These are phyloP conservation scores for Pemphredon lugubris DNA, from an alignment of 2,888 invertebrate species.

Conservation along the genomic window DNA sequence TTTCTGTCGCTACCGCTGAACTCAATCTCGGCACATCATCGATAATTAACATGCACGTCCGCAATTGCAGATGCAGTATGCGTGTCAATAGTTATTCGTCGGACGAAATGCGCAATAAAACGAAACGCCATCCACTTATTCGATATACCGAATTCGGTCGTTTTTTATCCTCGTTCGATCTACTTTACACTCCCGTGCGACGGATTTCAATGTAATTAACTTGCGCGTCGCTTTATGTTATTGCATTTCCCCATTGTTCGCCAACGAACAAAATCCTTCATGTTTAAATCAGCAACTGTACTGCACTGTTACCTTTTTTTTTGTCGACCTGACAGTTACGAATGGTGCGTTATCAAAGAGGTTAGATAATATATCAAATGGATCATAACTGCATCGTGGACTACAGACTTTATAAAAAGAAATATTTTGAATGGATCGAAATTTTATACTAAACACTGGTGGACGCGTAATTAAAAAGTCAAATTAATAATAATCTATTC, in stretches of 20 bases:
- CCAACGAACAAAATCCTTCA: slow-evolving; percentile 7
- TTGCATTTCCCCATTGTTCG: slow-evolving; percentile 21
- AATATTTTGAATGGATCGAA: too few species aligned
- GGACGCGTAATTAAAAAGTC: too few species aligned
- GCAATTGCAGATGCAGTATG: neutral
- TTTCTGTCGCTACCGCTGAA: neutral
- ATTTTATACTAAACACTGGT: too few species aligned
- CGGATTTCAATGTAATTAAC: slow-evolving; percentile 21
- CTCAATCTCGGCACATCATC: neutral
- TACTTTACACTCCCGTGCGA: neutral
- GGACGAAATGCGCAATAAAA: neutral
- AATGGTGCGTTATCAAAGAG: too few species aligned
- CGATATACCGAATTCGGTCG: neutral
- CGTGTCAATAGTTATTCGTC: neutral
- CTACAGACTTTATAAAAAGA: too few species aligned
- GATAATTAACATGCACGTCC: slow-evolving; percentile 3
- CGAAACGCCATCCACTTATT: neutral
- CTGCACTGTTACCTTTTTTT: too few species aligned
- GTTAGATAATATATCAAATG: too few species aligned
- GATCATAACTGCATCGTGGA: too few species aligned
- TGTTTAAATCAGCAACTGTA: too few species aligned
- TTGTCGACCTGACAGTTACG: too few species aligned
- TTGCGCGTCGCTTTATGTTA: slow-evolving; percentile 19
- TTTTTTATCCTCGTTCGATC: neutral
- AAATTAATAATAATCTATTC: too few species aligned